Conservation (phyloP, 2,797 vertebrate genomes). For the Lycodopsis pacificus region DNA sequence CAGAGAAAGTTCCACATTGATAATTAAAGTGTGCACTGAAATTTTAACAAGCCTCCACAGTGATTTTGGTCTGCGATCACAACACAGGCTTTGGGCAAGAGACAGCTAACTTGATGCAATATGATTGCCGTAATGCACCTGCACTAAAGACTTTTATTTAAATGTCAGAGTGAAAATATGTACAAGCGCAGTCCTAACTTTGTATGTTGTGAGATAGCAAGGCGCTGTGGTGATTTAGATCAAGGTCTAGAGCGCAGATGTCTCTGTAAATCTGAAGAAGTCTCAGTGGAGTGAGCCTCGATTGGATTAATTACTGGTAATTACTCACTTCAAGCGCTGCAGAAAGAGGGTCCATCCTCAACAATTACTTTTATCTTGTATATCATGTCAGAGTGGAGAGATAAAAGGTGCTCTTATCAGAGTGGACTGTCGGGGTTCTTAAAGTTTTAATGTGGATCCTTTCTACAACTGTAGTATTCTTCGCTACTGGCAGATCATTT, state of each 20-base stretch:
- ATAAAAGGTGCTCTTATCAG: constrained; percentile 64
- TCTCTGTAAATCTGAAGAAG: constrained; percentile 65
- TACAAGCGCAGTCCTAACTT: constrained; percentile 41
- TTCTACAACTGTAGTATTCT: constrained; percentile 35
- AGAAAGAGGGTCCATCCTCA: constrained; percentile 58
- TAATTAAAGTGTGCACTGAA: constrained; percentile 63
- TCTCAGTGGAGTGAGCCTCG: constrained; percentile 67
- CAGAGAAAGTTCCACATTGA: constrained; percentile 54
- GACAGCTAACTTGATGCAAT: constrained; percentile 39
- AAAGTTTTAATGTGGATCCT: constrained; percentile 48
- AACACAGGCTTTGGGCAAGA: constrained; percentile 28
- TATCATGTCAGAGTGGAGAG: constrained; percentile 56
- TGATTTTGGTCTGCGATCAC: constrained; percentile 53
- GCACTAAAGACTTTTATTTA: constrained; percentile 15
- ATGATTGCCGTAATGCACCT: constrained; percentile 30
- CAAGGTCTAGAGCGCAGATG: constrained; percentile 67
- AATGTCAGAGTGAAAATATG: constrained; percentile 30
- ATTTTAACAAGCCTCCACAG: constrained; percentile 40
- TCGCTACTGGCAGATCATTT: constrained; percentile 42
- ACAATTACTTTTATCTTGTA: constrained; percentile 75
- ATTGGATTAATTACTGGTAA: constrained; percentile 77
- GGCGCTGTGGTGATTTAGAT: constrained; percentile 65
- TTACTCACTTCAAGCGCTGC: constrained; percentile 65
- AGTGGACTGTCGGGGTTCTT: constrained; percentile 31
- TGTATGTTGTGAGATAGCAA: constrained; percentile 32